phyloP scores from a whole-genome alignment of 2,113 vertebrate genomes.

The Copsychus sechellarum region DNA sequence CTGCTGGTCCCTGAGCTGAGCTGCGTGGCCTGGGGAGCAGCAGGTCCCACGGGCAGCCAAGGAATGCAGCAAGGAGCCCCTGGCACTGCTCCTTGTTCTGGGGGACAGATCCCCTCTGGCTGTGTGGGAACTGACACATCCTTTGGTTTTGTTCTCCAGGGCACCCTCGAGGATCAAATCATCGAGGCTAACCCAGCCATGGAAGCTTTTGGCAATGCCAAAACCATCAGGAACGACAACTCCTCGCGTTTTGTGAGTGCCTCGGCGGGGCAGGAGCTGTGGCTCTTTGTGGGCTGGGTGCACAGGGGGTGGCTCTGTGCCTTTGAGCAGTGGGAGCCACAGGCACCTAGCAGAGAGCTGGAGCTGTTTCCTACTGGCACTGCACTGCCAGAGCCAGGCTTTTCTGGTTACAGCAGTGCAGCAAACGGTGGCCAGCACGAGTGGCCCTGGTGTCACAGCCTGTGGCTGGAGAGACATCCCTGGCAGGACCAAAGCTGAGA shows the following conservation, averaged over 20 bases:
- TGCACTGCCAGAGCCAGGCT: too few species aligned
- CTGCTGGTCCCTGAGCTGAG: not conserved
- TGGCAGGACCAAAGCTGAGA: not conserved
- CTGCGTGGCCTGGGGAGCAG: not conserved
- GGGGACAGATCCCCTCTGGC: not conserved
- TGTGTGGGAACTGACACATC: not conserved
- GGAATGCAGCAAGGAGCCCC: not conserved
- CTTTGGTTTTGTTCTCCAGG: conserved; percentile 68
- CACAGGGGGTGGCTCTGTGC: fast-evolving
- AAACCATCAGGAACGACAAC: conserved; percentile 94
- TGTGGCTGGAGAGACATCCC: not conserved
- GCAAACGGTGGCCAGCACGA: not conserved
- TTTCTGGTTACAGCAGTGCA: not conserved
- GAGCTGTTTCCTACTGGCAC: not conserved
- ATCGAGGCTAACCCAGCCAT: conserved; percentile 96
- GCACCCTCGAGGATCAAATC: conserved; percentile 95
- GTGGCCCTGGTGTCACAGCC: not conserved
- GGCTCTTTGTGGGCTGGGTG: not conserved
- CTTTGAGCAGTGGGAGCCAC: not conserved
- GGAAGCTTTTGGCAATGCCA: conserved; percentile 95
- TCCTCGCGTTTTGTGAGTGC: conserved; percentile 92
- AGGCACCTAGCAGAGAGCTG: not conserved
- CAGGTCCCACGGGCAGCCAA: not conserved
- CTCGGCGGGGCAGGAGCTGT: not conserved
- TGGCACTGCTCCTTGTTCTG: not conserved